Base-by-base conservation (phyloP, 2,797 vertebrate species). In the Jordanella pulchra region DNA sequence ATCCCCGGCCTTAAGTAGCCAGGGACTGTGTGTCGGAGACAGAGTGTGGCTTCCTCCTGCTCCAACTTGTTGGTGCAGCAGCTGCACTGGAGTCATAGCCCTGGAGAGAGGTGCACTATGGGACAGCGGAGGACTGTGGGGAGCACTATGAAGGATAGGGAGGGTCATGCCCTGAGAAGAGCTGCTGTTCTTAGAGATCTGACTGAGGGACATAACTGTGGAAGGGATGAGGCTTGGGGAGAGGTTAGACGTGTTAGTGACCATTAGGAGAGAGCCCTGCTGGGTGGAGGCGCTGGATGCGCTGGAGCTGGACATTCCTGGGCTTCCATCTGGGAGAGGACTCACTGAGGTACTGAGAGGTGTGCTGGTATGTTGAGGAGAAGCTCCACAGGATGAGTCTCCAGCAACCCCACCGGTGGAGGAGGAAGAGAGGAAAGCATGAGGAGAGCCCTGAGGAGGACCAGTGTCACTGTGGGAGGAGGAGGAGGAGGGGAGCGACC, bases 51-150 rank as follows among this genome's bases (percentile, higher is more conserved):
- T 73, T 3, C 87, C 88, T 27, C 84, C 91, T 7, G 89, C 83
- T 48, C 87, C 90, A 64, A 86, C 86, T 77, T 92, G 91, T 14
- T 91, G 92, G 63, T 93, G 92, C 77, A 89, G 77, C 21, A 92
- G 77, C 51, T 91, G 93, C 77, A 95, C 92, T 0, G 95, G 95
- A 15, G 94, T 95, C 87, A 95, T 91, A 75, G 93, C 90, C 67
- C 94, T 90, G 69, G 93, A 95, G 23, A 95, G 90, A 28, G 94
- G 95, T 42, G 95, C 93, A 11, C 94, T 95, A 84, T 95, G 94
- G 71, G 94, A 90, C 80, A 94, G 91, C 0, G 92, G 94, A 7
- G 95, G 94, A 25, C 94, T 95, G 84, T 94, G 93, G 12, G 95
- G 93, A 32, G 93, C 92, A 12, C 89, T 86, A 73, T 93, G 92